Percentiles rank a stretch among this genome's conserved stretches.
Conservation (phyloP, 2,797 vertebrate species). For the Poecilia picta region DNA sequence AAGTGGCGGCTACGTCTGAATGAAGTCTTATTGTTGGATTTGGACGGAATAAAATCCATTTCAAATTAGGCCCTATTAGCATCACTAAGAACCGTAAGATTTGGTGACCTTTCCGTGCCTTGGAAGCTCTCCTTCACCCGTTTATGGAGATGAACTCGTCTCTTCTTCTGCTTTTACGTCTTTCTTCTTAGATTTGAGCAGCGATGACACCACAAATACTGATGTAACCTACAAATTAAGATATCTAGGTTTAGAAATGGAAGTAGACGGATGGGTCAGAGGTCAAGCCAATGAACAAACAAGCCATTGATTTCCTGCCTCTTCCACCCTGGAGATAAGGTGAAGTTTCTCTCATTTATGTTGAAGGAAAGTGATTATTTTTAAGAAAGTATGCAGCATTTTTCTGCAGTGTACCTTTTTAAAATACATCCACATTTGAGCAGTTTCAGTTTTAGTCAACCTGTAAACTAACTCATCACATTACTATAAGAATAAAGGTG, state of each 20-base stretch:
- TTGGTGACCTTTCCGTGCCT: slow-evolving; percentile 62
- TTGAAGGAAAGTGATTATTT: slow-evolving; percentile 1
- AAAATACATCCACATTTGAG: not conserved
- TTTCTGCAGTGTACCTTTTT: not conserved
- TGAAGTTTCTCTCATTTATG: slow-evolving; percentile 62
- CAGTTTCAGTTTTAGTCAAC: not conserved
- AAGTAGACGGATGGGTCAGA: slow-evolving; percentile 37
- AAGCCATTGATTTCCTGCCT: slow-evolving; percentile 74
- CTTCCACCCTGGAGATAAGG: slow-evolving; percentile 53
- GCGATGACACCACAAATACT: slow-evolving; percentile 9
- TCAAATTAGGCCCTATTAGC: slow-evolving; percentile 79
- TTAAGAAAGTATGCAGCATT: not conserved
- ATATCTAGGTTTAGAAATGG: not conserved
- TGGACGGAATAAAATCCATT: slow-evolving; percentile 76
- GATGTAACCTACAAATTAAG: slow-evolving; percentile 39
- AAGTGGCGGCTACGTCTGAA: slow-evolving; percentile 72
- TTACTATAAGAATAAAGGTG: not conserved
- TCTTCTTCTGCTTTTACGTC: slow-evolving; percentile 11
- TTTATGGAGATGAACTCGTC: slow-evolving; percentile 42
- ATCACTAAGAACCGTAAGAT: slow-evolving; percentile 72
- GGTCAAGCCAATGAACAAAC: slow-evolving; percentile 77
- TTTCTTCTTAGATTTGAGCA: slow-evolving; percentile 9
- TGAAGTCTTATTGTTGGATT: slow-evolving; percentile 73
- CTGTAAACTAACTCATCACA: not conserved
- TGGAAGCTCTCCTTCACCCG: slow-evolving; percentile 47